These are phyloP conservation scores for Mormoops blainvillei DNA, from an alignment of 2,113 vertebrate species.

Conservation along the genomic window DNA sequence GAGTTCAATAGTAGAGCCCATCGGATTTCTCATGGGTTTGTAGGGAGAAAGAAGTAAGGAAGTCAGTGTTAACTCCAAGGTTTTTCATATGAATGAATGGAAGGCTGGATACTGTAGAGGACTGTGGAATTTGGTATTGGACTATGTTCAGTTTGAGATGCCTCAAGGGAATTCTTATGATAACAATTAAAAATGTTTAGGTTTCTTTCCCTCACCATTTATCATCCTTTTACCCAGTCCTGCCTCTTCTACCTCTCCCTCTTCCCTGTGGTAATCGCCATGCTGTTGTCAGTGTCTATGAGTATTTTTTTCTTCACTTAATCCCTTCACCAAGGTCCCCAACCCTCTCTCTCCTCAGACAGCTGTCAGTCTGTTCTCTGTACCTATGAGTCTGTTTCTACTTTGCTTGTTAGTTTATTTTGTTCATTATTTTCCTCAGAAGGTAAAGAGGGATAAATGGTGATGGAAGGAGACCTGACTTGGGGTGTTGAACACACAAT, in stretches of 20 bases:
- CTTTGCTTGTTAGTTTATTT: not conserved
- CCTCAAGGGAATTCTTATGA: not conserved
- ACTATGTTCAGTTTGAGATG: not conserved
- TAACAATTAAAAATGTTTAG: not conserved
- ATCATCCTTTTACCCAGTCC: not conserved
- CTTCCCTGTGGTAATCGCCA: not conserved
- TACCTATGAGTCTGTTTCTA: not conserved
- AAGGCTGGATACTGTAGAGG: not conserved
- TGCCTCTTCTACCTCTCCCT: not conserved
- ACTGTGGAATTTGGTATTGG: not conserved
- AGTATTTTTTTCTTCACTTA: not conserved
- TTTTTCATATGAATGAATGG: not conserved
- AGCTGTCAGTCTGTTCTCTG: not conserved
- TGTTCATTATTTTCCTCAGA: not conserved
- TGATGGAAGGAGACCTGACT: not conserved
- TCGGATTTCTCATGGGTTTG: not conserved
- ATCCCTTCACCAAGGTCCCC: not conserved
- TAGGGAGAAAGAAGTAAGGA: not conserved
- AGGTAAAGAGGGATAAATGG: not conserved
- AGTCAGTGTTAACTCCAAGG: not conserved
- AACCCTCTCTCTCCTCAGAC: not conserved
- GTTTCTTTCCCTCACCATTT: not conserved
- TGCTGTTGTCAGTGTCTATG: not conserved
- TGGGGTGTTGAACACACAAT: not conserved
- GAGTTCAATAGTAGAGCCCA: not conserved